These are phyloP conservation scores for Periparus ater DNA, from an alignment of 2,797 vertebrate genomes.

Conservation along the genomic window DNA sequence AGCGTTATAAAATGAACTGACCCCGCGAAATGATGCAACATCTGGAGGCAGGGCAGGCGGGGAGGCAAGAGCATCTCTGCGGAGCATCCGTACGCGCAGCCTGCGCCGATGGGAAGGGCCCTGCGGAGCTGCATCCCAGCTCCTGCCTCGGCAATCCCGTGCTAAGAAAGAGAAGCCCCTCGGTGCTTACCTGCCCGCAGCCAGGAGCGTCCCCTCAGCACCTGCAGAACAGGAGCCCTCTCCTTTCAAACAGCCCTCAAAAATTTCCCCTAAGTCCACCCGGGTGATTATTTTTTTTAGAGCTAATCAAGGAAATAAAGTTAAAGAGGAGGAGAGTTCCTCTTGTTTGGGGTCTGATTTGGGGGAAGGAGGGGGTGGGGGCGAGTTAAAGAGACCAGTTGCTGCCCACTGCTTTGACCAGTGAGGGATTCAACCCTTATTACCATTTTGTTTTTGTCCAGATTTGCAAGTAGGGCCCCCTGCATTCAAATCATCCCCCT, in stretches of 20 bases:
- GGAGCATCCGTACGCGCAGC: background rate
- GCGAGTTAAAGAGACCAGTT: constrained; percentile 59
- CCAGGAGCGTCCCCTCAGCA: background rate
- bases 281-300: constrained; percentile 26
- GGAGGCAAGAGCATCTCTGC: background rate
- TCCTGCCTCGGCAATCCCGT: background rate
- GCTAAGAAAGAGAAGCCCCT: constrained; percentile 12
- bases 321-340: constrained; percentile 69
- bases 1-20: background rate
- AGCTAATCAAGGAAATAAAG: constrained; percentile 71
- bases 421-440: constrained; percentile 79
- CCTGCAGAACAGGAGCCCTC: constrained; percentile 25
- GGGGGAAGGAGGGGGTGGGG: constrained; percentile 42
- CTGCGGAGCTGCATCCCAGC: background rate
- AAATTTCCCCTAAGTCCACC: background rate
- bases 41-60: constrained; percentile 43
- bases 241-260: constrained; percentile 4
- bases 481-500: constrained; percentile 88
- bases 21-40: constrained; percentile 32
- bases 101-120: background rate
- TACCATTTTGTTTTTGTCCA: constrained; percentile 85
- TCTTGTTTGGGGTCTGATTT: constrained; percentile 59
- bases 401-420: constrained; percentile 73
- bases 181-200: constrained; percentile 45
- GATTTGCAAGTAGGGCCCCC: constrained; percentile 81